These are phyloP conservation scores for Calonectris borealis DNA, from an alignment of 2,113 vertebrate genomes.

Conservation along the genomic window DNA sequence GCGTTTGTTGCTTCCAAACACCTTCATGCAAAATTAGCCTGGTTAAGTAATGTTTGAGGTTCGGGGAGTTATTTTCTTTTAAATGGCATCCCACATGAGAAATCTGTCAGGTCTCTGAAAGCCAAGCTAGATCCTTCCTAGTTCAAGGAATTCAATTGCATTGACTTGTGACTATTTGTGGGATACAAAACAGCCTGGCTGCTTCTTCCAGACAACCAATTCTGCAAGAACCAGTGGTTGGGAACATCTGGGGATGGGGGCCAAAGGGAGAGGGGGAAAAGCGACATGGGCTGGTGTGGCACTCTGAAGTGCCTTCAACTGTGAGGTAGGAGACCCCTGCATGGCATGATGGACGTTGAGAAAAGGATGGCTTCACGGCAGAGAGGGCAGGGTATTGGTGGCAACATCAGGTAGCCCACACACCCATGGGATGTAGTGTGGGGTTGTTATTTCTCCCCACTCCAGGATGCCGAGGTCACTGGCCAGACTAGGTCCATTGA, in stretches of 20 bases:
- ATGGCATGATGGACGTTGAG: background rate
- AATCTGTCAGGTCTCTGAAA: background rate
- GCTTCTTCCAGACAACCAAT: background rate
- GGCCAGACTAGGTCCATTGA: background rate
- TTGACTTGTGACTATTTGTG: background rate
- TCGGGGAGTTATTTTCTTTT: background rate
- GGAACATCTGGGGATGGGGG: background rate
- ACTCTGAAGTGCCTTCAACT: background rate
- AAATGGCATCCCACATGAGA: background rate
- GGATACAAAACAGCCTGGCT: background rate
- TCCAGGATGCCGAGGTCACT: accelerated
- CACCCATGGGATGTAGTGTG: background rate
- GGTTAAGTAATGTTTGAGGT: background rate
- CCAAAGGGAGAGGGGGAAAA: background rate
- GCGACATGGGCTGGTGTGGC: background rate
- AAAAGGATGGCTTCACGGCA: background rate
- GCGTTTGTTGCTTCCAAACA: background rate
- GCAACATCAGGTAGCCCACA: background rate
- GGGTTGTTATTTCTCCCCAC: background rate
- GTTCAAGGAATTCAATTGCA: background rate
- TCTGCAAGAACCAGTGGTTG: background rate
- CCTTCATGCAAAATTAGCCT: background rate
- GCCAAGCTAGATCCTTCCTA: background rate
- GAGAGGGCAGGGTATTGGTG: background rate
- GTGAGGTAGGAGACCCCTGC: background rate